A percentile compares a stretch with the other conserved stretches of the same genome.
Conservation (phyloP, 1,140 invertebrate species). For the Achatina immaculata region DNA sequence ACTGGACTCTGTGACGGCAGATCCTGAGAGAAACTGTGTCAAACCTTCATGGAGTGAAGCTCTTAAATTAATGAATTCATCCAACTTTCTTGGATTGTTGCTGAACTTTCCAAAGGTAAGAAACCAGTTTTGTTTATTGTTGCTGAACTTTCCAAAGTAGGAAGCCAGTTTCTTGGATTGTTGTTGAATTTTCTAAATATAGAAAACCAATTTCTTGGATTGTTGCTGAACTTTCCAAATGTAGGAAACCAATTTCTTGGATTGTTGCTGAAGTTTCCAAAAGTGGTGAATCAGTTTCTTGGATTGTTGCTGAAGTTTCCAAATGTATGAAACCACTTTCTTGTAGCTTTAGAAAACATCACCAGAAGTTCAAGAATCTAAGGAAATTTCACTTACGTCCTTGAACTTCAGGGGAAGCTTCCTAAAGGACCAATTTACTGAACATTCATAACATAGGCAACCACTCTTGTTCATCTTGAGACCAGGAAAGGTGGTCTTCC, state of each 20-base stretch:
- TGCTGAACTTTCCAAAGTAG: too few species aligned
- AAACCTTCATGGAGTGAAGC: constrained; percentile 97
- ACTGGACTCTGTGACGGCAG: constrained; percentile 84
- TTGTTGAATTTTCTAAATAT: background rate
- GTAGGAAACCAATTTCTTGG: background rate
- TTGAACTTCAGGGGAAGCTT: too few species aligned
- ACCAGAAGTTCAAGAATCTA: too few species aligned
- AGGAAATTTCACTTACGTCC: too few species aligned
- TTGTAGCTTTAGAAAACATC: too few species aligned
- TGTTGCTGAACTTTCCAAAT: background rate
- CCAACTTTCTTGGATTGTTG: constrained; percentile 91
- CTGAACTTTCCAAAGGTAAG: constrained; percentile 91
- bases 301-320: background rate
- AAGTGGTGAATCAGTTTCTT: background rate
- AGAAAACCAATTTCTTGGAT: background rate
- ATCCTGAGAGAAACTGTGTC: constrained; percentile 82
- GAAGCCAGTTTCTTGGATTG: background rate
- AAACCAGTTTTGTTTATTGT: background rate
- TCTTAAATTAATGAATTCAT: constrained; percentile 96
- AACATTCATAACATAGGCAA: too few species aligned
- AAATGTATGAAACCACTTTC: too few species aligned
- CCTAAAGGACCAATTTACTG: too few species aligned
- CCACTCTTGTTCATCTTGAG: too few species aligned
- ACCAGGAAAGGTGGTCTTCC: too few species aligned
- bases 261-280: background rate